Evolutionary conservation across 1,140 invertebrate species (phyloP).

Genomic region (Drosophila fuyamai): DNA sequence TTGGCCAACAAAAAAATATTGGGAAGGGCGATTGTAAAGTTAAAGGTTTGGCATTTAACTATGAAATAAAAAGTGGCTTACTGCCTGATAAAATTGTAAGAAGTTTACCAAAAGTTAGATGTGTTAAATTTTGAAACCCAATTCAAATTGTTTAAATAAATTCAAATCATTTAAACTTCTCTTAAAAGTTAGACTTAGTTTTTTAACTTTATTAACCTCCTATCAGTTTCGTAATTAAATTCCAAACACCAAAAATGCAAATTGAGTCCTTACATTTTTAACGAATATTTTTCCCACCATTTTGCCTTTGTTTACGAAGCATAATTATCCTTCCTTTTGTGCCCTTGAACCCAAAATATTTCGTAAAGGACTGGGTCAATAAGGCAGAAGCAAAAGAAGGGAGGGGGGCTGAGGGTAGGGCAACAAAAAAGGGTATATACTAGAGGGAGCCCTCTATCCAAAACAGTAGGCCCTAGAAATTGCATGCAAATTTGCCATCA

Average conservation of each 20-base stretch:
- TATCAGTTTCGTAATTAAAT: constrained; percentile 8
- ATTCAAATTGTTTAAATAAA: too few species aligned
- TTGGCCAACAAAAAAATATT: constrained; percentile 7
- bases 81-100: constrained; percentile 4
- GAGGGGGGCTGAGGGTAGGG: not conserved
- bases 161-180: too few species aligned
- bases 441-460: not conserved
- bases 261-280: constrained; percentile 9
- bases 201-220: not conserved
- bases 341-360: constrained; percentile 37
- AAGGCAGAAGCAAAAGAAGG: not conserved
- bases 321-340: constrained; percentile 21
- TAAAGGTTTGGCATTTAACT: constrained; percentile 15
- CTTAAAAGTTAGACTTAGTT: too few species aligned
- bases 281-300: constrained; percentile 7
- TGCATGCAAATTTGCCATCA: constrained; percentile 59
- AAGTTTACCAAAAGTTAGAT: too few species aligned
- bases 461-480: constrained; percentile 19
- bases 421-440: not conserved
- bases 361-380: not conserved
- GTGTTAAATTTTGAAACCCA: too few species aligned
- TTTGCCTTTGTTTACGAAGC: constrained; percentile 20
- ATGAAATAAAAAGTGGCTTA: constrained; percentile 13
- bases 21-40: constrained; percentile 33
- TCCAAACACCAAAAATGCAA: constrained; percentile 22